A percentile compares a stretch with the other conserved stretches of the same genome.
phyloP scores from a whole-genome alignment of 2,797 vertebrate species.

The Syngnathus rostellatus region DNA sequence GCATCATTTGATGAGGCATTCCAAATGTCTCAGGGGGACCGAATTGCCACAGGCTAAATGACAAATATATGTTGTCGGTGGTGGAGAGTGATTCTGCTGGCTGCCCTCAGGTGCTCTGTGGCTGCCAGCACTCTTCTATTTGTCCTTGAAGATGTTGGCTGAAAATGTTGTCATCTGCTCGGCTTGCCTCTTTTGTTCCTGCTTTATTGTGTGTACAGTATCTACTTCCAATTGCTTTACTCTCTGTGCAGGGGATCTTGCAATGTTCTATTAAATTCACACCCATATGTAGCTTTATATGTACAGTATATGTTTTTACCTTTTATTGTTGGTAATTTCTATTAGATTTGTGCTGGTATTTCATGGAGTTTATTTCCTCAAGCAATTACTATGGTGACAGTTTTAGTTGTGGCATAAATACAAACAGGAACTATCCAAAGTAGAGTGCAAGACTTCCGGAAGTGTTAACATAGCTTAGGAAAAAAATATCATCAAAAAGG shows the following conservation, averaged over 20 bases:
- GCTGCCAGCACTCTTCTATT: constrained; percentile 62
- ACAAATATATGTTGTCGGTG: constrained; percentile 70
- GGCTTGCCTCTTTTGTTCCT: constrained; percentile 45
- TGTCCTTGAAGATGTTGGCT: constrained; percentile 70
- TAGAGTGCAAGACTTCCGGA: neutral
- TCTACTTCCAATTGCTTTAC: constrained; percentile 22
- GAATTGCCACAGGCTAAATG: constrained; percentile 66
- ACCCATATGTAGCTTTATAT: neutral
- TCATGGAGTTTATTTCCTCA: neutral
- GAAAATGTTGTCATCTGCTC: constrained; percentile 60
- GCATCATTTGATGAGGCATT: constrained; percentile 76
- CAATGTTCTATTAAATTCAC: neutral
- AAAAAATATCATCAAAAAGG: neutral
- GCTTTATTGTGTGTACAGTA: constrained; percentile 37
- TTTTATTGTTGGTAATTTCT: neutral
- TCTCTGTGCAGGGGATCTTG: constrained; percentile 17
- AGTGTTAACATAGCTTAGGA: neutral
- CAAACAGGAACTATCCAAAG: neutral
- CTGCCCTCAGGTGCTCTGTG: constrained; percentile 57
- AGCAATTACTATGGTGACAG: neutral
- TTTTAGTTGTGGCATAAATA: neutral
- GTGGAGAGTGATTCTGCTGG: constrained; percentile 60
- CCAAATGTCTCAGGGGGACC: constrained; percentile 61
- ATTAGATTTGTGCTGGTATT: neutral
- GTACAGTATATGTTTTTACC: neutral